Percentiles rank a stretch among this genome's conserved stretches.
These are phyloP conservation scores for Mnemiopsis leidyi DNA, from an alignment of 37 sponge, comb jelly and placozoan species.

Conservation along the genomic window DNA sequence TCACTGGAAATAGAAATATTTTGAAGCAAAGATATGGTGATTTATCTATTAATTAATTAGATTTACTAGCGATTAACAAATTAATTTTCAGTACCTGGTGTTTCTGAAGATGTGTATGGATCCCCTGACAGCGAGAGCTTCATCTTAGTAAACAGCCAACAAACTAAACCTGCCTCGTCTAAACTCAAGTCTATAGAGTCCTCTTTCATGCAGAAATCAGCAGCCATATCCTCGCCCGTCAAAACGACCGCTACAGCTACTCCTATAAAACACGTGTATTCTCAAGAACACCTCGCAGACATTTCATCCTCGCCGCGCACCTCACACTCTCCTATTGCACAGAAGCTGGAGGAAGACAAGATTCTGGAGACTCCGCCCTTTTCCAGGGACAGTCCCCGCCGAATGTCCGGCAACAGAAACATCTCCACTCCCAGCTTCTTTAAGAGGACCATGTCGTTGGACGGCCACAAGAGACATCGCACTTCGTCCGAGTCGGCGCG, in stretches of 20 bases:
- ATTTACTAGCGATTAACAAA: neutral
- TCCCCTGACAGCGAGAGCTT: conserved; percentile 29
- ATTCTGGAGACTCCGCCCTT: neutral
- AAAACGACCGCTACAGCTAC: conserved; percentile 42
- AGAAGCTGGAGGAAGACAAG: neutral
- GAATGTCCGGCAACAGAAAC: conserved; percentile 16
- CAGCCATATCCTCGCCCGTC: conserved; percentile 29
- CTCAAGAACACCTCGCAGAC: conserved; percentile 17
- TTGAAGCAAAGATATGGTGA: too few species aligned
- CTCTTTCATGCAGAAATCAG: conserved; percentile 53
- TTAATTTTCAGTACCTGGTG: neutral
- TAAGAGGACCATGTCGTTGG: conserved; percentile 41
- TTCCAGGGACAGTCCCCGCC: conserved; percentile 14
- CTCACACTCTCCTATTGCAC: neutral
- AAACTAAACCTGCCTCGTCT: neutral
- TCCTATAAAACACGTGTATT: conserved; percentile 32
- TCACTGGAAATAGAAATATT: too few species aligned
- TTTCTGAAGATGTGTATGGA: neutral
- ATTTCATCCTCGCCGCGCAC: neutral
- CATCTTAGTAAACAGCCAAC: conserved; percentile 35
- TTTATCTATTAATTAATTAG: too few species aligned
- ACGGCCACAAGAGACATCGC: conserved; percentile 16
- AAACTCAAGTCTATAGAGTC: conserved; percentile 47
- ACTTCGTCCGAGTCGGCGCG: neutral
- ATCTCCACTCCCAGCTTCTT: conserved; percentile 31